Percentiles rank a stretch among this genome's conserved stretches.
These are phyloP conservation scores for Sebastes vulpes DNA, from an alignment of 2,797 vertebrate species.

Conservation along the genomic window DNA sequence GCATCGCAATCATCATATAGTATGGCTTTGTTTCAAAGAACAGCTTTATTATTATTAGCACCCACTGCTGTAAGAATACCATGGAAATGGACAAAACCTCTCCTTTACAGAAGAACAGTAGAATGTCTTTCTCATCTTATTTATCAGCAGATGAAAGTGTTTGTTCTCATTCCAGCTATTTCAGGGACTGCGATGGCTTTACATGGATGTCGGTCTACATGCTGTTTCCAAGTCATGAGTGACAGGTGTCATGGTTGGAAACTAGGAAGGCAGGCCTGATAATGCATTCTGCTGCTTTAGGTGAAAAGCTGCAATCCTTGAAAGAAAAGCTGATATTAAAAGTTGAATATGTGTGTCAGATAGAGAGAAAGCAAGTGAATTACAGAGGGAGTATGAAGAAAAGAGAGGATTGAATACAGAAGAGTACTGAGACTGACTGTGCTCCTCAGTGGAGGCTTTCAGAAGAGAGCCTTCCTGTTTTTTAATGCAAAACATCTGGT, in stretches of 20 bases:
- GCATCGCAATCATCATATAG: not conserved
- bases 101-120: not conserved
- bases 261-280: not conserved
- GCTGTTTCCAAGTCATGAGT: not conserved
- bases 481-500: constrained; percentile 74
- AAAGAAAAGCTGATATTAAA: not conserved
- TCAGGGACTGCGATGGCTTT: not conserved
- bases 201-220: not conserved
- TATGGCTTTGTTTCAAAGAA: not conserved
- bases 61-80: not conserved
- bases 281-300: not conserved
- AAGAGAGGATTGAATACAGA: constrained; percentile 24
- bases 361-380: not conserved
- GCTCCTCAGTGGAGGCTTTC: constrained; percentile 34
- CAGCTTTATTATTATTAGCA: not conserved
- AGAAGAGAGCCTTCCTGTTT: constrained; percentile 37
- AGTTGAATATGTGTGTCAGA: not conserved
- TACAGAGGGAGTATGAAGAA: not conserved
- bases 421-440: constrained; percentile 36
- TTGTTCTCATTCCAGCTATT: not conserved
- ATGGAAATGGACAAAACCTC: not conserved
- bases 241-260: not conserved
- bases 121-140: not conserved
- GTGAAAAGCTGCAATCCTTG: not conserved
- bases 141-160: not conserved